Evolutionary conservation across 2,888 invertebrate genomes (phyloP).

Genomic region (Leptinotarsa rubiginosa): DNA sequence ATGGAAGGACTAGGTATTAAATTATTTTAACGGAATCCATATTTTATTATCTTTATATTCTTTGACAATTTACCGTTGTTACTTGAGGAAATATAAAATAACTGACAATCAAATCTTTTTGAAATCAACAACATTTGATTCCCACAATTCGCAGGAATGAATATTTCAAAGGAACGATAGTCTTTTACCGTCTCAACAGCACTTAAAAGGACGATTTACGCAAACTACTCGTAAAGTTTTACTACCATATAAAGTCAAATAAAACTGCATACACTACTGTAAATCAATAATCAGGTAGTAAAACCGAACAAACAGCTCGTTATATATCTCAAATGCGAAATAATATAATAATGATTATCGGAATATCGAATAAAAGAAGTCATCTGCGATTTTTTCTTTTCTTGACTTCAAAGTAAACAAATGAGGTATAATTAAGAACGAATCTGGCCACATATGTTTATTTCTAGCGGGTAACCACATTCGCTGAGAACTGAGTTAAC

Average conservation of each 20-base stretch:
- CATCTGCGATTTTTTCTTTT: not conserved
- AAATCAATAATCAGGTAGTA: slow-evolving; percentile 1
- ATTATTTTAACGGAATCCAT: too few species aligned
- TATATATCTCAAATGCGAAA: not conserved
- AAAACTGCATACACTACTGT: slow-evolving; percentile 12
- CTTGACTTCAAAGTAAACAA: too few species aligned
- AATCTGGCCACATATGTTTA: too few species aligned
- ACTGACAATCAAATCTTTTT: too few species aligned
- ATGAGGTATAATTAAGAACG: too few species aligned
- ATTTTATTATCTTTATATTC: too few species aligned
- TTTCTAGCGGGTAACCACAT: too few species aligned
- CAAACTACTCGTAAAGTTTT: not conserved
- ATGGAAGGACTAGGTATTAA: too few species aligned
- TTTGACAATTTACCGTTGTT: too few species aligned
- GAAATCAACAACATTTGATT: too few species aligned
- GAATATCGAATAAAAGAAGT: not conserved
- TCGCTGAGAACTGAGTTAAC: too few species aligned
- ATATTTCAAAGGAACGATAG: not conserved
- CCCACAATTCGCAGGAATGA: not conserved
- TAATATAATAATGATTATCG: not conserved
- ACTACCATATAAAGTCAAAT: slow-evolving; percentile 3
- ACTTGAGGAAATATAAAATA: too few species aligned
- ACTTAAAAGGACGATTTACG: not conserved
- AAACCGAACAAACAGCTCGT: slow-evolving; percentile 16
- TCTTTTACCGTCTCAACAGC: not conserved